A percentile compares a stretch with the other conserved stretches of the same genome.
phyloP scores from a whole-genome alignment of 2,113 vertebrate genomes.

The Festucalex cinctus region DNA sequence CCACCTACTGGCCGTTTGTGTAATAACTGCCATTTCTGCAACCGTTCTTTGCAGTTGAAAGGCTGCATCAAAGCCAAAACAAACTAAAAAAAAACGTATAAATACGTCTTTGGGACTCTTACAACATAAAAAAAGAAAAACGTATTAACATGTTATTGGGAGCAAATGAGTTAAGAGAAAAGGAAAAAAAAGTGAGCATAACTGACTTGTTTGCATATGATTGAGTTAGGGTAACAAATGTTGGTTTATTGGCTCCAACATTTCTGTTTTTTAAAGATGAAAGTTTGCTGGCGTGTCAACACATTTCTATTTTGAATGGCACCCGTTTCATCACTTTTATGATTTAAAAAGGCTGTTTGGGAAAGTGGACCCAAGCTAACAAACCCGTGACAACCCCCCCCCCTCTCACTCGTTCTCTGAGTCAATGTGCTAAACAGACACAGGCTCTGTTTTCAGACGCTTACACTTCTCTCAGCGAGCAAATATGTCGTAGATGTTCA shows the following conservation, averaged over 20 bases:
- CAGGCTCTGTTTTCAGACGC: constrained; percentile 31
- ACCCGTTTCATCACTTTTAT: constrained; percentile 71
- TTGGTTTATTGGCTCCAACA: constrained; percentile 58
- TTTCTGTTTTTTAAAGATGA: constrained; percentile 63
- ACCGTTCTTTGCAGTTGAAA: no score
- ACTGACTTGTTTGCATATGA: constrained; percentile 25
- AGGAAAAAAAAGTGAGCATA: constrained; percentile 46
- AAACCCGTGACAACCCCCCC: constrained; percentile 62
- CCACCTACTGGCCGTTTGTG: no score
- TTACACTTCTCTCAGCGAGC: constrained; percentile 28
- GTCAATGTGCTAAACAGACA: constrained; percentile 65
- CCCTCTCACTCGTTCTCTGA: constrained; percentile 31
- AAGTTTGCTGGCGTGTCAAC: constrained; percentile 61
- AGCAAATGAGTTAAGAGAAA: no score
- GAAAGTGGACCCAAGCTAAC: constrained; percentile 57
- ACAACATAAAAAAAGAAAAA: no score
- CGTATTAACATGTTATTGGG: no score
- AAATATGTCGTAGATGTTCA: constrained; percentile 17
- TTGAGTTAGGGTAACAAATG: constrained; percentile 58
- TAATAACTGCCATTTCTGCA: no score
- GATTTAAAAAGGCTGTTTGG: constrained; percentile 68
- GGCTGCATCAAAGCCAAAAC: no score
- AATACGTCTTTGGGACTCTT: no score
- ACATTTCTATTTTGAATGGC: constrained; percentile 71
- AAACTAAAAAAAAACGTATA: no score